Evolutionary conservation across 2,113 vertebrate species (phyloP), one percentile per base, ranked within the genome.

Genomic region (Lutjanus erythropterus): DNA sequence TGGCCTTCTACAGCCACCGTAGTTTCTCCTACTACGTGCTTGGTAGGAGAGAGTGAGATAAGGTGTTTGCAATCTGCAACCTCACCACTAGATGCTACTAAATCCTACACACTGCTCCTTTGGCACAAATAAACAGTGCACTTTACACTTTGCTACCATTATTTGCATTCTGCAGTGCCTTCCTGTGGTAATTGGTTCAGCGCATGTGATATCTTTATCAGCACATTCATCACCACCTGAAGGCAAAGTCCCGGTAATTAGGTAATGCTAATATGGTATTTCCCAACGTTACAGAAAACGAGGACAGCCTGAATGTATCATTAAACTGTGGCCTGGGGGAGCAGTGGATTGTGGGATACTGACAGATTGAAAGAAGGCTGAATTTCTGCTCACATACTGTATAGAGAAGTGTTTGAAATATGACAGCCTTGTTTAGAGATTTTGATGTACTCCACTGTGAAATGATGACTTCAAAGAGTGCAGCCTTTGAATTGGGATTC

Each of bases 401-500:
- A 39, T 21, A 15, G 12, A 53, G 27, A 23, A 35, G 58, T 16
- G 5, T 59, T 42, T 60, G 18, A 75, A 42, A 70, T 73, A 39
- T 66, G 56, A 66, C 61, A 50, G 71, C 42, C 29, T 5, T 25
- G 33, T 66, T 15, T 8, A 72, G 37, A 2, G 15, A 42, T 60
- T 70, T 59, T 76, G 31, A 41, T 67, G 59, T 21, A 53, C 64
- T 61, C 25, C 16, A 29, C 29, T 47, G 53, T 76, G 16, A 77
- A 55, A 42, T 33, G 1, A 44, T 83, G 52, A 69, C 50, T 62
- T 70, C n/a, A 53, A 55, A 66, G 33, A 23, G 64, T 58, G 42
- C 39, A 56, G 46, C 18, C 11, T 25, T 14, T 69, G 50, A 61
- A 75, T 21, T 49, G 19, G 10, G 23, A 60, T 60, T 15, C 15